phyloP scores from a whole-genome alignment of 2,888 invertebrate species.

The Luperina nickerlii region DNA sequence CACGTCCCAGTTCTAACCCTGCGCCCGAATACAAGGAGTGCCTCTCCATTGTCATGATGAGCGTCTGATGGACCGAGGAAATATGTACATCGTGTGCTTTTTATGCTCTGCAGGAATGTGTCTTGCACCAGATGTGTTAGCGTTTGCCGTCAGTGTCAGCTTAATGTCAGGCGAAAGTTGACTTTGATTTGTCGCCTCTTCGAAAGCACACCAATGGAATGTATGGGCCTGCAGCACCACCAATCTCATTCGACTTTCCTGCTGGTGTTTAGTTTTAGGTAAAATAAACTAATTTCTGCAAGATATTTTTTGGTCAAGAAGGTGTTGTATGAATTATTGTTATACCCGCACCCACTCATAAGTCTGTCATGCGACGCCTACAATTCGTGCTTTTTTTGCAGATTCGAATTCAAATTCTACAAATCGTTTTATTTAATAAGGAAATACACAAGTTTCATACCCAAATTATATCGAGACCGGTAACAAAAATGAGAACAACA shows the following conservation, averaged over 20 bases:
- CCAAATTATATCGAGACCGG: slow-evolving; percentile 31
- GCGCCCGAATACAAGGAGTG: slow-evolving; percentile 46
- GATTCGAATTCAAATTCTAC: slow-evolving; percentile 16
- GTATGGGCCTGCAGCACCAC: not conserved
- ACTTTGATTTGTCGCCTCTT: not conserved
- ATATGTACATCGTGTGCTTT: slow-evolving; percentile 21
- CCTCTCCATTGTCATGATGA: slow-evolving; percentile 45
- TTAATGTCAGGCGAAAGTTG: not conserved
- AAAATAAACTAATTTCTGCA: not conserved
- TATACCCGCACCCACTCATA: slow-evolving; percentile 32
- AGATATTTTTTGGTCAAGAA: slow-evolving; percentile 20
- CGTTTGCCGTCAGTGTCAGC: not conserved
- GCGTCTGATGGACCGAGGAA: slow-evolving; percentile 17
- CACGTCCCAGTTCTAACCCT: slow-evolving; percentile 47
- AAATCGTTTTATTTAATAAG: slow-evolving; percentile 24
- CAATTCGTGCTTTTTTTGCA: slow-evolving; percentile 36
- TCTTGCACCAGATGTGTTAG: not conserved
- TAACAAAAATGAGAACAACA: slow-evolving; percentile 26
- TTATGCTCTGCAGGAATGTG: slow-evolving; percentile 14
- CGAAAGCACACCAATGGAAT: not conserved
- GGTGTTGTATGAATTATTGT: slow-evolving; percentile 30
- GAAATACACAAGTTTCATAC: slow-evolving; percentile 21
- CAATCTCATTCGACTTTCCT: not conserved
- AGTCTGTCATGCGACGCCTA: slow-evolving; percentile 45
- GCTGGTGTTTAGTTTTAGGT: not conserved